Evolutionary conservation across 2,113 vertebrate genomes (phyloP).

Genomic region (Muntiacus muntjak): DNA sequence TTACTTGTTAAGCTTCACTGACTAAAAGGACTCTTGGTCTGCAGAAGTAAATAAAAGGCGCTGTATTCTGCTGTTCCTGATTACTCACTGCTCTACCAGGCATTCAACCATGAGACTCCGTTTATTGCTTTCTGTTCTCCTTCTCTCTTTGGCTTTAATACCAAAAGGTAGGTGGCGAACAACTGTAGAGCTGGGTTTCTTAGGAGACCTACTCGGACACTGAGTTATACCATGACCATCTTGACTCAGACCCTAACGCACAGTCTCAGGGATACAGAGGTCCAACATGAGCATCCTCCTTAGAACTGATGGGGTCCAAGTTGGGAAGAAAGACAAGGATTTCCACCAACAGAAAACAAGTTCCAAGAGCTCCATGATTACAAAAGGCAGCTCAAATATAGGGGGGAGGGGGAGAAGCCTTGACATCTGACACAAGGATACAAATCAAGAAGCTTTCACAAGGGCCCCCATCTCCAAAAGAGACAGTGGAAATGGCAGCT

Average conservation of each 20-base stretch:
- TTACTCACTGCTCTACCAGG: neutral
- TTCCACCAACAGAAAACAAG: neutral
- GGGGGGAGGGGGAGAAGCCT: neutral
- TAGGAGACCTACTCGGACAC: neutral
- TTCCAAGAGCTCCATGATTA: neutral
- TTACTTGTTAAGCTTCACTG: slow-evolving; percentile 46
- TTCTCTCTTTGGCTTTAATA: slow-evolving; percentile 44
- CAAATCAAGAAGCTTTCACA: neutral
- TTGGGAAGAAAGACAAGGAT: neutral
- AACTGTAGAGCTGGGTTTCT: neutral
- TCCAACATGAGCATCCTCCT: neutral
- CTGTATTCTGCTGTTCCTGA: neutral
- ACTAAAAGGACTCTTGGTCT: slow-evolving; percentile 15
- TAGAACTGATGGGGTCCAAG: neutral
- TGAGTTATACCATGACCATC: neutral
- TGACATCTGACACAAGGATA: neutral
- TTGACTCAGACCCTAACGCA: neutral
- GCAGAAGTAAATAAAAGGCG: slow-evolving; percentile 51
- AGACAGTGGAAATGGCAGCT: neutral
- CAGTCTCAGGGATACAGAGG: neutral
- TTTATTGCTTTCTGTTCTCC: neutral
- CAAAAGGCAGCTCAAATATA: neutral
- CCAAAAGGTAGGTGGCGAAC: slow-evolving; percentile 35
- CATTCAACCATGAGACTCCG: slow-evolving; percentile 20
- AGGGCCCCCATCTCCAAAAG: neutral